Percentiles rank a stretch among this genome's conserved stretches.
Evolutionary conservation across 1,140 invertebrate genomes (phyloP).

Genomic region (Sesamia nonagrioides): DNA sequence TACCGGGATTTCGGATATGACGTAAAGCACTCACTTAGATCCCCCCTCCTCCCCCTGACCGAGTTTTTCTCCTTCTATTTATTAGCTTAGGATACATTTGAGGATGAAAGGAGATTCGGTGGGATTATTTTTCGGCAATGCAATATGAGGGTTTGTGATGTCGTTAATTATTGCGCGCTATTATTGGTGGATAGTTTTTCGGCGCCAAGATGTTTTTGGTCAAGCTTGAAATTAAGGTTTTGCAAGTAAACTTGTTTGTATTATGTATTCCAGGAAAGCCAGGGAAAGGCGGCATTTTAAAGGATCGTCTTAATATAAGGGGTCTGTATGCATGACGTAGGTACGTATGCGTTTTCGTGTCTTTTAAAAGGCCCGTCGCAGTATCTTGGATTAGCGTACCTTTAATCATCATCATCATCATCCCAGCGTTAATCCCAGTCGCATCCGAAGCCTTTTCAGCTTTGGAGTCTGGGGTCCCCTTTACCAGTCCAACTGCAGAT

Average conservation of each 20-base stretch:
- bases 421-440: no score
- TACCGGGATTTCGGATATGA: conserved; percentile 86
- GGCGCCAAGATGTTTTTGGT: not conserved
- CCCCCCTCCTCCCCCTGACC: conserved; percentile 69
- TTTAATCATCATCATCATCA: no score
- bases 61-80: conserved; percentile 80
- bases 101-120: conserved; percentile 55
- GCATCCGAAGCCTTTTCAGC: no score
- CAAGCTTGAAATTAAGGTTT: not conserved
- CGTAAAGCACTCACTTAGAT: conserved; percentile 85
- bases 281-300: no score
- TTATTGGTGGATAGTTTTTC: conserved; percentile 39
- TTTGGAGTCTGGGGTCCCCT: no score
- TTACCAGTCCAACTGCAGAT: no score
- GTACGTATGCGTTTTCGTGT: no score
- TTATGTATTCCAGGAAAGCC: no score
- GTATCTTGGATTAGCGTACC: no score
- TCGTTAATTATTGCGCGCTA: conserved; percentile 45
- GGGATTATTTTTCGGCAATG: conserved; percentile 51
- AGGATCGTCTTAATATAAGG: no score
- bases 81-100: conserved; percentile 74
- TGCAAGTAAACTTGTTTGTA: not conserved
- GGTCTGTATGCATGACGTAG: no score
- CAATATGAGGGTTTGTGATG: conserved; percentile 49
- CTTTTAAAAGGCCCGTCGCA: no score